These are phyloP conservation scores for Alosa sapidissima DNA, from an alignment of 2,797 vertebrate genomes.

Conservation along the genomic window DNA sequence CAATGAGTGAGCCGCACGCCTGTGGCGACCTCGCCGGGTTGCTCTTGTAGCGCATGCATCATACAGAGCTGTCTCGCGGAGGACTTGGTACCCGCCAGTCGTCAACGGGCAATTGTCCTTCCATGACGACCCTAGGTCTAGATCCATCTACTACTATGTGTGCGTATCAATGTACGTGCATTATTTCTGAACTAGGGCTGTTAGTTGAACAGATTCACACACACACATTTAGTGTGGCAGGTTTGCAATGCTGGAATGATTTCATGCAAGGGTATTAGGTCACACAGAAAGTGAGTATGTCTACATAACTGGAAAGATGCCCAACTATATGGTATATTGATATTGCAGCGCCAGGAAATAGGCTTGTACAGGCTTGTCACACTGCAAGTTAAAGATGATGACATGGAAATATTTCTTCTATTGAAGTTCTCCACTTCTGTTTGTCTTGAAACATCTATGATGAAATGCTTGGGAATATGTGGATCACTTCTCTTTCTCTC, in stretches of 20 bases:
- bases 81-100: slow-evolving; percentile 12
- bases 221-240: neutral
- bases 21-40: slow-evolving; percentile 77
- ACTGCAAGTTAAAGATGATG: neutral
- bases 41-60: slow-evolving; percentile 65
- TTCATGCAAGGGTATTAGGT: neutral
- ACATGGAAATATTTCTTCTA: neutral
- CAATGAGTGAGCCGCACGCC: slow-evolving; percentile 81
- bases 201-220: neutral
- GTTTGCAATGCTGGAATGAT: neutral
- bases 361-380: no score
- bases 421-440: neutral
- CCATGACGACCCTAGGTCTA: neutral
- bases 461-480: neutral
- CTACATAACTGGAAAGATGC: neutral
- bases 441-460: neutral
- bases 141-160: neutral
- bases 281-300: neutral
- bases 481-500: neutral
- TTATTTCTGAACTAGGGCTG: neutral
- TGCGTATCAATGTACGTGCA: neutral
- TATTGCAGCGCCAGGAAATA: neutral
- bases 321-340: neutral
- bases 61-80: slow-evolving; percentile 49
- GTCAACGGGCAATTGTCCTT: slow-evolving; percentile 4